These are phyloP conservation scores for Hypotaenidia okinawae DNA, from an alignment of 2,797 vertebrate species.

Conservation along the genomic window DNA sequence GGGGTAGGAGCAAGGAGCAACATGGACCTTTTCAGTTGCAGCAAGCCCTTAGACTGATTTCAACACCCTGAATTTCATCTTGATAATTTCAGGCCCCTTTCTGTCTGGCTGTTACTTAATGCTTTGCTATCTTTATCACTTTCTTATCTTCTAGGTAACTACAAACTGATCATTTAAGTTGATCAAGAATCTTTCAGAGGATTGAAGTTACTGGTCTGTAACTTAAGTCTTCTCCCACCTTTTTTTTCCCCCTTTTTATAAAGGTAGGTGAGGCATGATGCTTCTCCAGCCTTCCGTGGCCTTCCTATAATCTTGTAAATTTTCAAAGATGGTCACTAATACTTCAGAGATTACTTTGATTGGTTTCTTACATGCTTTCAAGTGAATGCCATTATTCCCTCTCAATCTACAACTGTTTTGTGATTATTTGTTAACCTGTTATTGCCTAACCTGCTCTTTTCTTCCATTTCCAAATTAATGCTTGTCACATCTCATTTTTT, in stretches of 20 bases:
- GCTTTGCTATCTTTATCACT: slow-evolving; percentile 56
- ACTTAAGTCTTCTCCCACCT: slow-evolving; percentile 46
- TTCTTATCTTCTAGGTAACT: slow-evolving; percentile 70
- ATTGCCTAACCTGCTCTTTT: not conserved
- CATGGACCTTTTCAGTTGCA: not conserved
- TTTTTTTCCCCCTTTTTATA: slow-evolving; percentile 19
- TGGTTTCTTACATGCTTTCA: not conserved
- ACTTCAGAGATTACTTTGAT: not conserved
- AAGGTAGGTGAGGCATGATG: slow-evolving; percentile 67
- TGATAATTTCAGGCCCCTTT: not conserved
- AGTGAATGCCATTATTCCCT: not conserved
- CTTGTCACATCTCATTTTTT: not conserved
- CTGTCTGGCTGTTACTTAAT: slow-evolving; percentile 37
- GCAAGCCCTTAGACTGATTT: not conserved
- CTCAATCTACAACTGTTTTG: not conserved
- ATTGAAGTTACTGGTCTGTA: slow-evolving; percentile 64
- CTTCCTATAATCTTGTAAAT: not conserved
- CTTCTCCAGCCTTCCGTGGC: slow-evolving; percentile 46
- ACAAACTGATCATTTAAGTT: slow-evolving; percentile 65
- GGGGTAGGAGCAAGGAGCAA: not conserved
- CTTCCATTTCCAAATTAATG: not conserved
- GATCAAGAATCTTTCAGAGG: slow-evolving; percentile 61
- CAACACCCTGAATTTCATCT: not conserved
- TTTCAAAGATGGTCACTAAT: slow-evolving; percentile 37
- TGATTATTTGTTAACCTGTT: not conserved